Evolutionary conservation across 2,797 vertebrate genomes (phyloP), one percentile per base, ranked within the genome.

Genomic region (Todus mexicanus): DNA sequence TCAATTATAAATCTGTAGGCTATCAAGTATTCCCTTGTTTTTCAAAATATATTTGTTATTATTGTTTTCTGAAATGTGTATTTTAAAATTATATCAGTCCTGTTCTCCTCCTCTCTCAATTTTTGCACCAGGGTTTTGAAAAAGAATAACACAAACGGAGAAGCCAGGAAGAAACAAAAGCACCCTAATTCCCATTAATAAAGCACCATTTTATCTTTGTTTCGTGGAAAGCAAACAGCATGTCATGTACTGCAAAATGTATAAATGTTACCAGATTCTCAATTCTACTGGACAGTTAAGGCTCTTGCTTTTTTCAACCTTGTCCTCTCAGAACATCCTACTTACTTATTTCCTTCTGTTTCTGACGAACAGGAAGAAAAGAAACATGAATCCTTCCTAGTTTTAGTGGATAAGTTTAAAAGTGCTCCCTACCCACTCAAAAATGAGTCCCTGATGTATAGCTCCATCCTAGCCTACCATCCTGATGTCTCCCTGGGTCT

Each of bases 11-110:
- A 80, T 72, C 69, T 57, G 47, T 73, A 86, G 43, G 18, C 16
- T 87, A 76, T 64, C n/a, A 65, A 92, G 15, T 56, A 81, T 56
- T 95, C 29, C 65, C 65, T 23, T 69, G 65, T n/a, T 93, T 94
- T 92, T 71, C 11, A 59, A 83, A 53, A 66, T 54, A 37, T 21
- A 22, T 85, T 83, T 78, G 31, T 10, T 90, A 80, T 73, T 70
- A 76, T 60, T 93, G 31, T 83, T 94, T 63, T 91, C 66, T 73
- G 47, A 89, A 75, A 73, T 53, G 8, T 43, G 6, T 64, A 38
- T 72, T 86, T 93, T 86, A 73, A 2, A 1, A 54, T 77, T 42
- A 29, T 23, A 68, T 45, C 78, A 63, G 26, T 65, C 40, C 18
- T 87, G 35, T 48, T 92, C 35, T 79, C 10, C 43, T 43, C 5